Evolutionary conservation across 1,140 invertebrate genomes (phyloP).

Genomic region (Philaenus spumarius): DNA sequence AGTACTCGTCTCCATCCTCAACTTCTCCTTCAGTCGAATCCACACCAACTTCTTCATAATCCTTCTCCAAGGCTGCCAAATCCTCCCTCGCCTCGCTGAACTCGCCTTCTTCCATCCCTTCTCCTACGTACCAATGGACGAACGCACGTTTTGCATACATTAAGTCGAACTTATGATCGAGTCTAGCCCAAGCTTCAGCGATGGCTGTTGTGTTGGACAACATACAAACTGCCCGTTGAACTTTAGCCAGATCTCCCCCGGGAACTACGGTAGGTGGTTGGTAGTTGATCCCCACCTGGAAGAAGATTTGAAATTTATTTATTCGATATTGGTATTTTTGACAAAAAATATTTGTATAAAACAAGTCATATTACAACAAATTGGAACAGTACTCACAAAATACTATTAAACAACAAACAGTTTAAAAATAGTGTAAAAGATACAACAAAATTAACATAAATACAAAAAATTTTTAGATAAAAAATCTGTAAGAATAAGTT

Average conservation of each 20-base stretch:
- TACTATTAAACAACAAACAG: too few relatives aligned
- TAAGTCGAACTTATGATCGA: conserved; percentile 57
- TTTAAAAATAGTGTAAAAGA: too few relatives aligned
- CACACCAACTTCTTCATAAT: conserved; percentile 58
- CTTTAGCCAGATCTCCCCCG: conserved; percentile 75
- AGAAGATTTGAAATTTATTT: too few relatives aligned
- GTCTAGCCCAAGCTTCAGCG: conserved; percentile 73
- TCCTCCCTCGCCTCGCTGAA: conserved; percentile 71
- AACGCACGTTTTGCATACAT: conserved; percentile 52
- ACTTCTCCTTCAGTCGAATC: conserved; percentile 50
- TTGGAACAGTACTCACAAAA: too few relatives aligned
- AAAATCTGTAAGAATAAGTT: too few relatives aligned
- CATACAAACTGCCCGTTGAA: conserved; percentile 80
- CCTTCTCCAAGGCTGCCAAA: conserved; percentile 60
- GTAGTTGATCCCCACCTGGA: conserved; percentile 56
- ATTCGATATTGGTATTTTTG: too few relatives aligned
- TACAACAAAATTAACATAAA: too few relatives aligned
- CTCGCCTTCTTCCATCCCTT: conserved; percentile 73
- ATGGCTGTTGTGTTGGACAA: conserved; percentile 79
- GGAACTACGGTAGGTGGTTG: conserved; percentile 66
- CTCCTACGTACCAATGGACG: conserved; percentile 43
- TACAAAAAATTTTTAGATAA: too few relatives aligned
- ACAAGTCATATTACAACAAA: too few relatives aligned
- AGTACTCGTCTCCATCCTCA: conserved; percentile 49
- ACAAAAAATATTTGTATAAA: too few relatives aligned